A percentile compares a stretch with the other conserved stretches of the same genome.
These are phyloP conservation scores for Cantharis rustica DNA, from an alignment of 2,888 invertebrate genomes.

Conservation along the genomic window DNA sequence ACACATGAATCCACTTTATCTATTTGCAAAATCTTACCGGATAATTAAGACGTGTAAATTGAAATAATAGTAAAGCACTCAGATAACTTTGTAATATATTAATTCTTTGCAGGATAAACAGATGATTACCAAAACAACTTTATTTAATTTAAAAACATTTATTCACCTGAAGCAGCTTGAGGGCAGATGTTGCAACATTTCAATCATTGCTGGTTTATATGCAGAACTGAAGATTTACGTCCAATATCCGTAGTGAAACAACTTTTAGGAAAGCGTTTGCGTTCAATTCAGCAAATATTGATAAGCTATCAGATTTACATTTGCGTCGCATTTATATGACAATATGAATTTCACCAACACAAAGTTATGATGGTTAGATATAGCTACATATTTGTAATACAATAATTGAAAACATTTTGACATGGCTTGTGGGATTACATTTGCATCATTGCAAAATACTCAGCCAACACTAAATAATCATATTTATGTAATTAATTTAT, in stretches of 20 bases:
- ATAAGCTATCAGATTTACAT: slow-evolving; percentile 44
- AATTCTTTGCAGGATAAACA: background rate
- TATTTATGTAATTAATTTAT: background rate
- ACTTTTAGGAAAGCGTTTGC: slow-evolving; percentile 40
- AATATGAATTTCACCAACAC: background rate
- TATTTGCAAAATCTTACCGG: background rate
- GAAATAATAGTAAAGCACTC: background rate
- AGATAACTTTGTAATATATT: background rate
- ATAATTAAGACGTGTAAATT: background rate
- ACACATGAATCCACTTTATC: background rate
- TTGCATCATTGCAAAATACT: background rate
- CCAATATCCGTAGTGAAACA: slow-evolving; percentile 44
- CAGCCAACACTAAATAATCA: background rate
- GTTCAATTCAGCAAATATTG: slow-evolving; percentile 41
- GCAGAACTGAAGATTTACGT: slow-evolving; percentile 41
- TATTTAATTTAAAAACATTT: slow-evolving; percentile 4
- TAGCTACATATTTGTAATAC: background rate
- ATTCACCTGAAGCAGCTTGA: slow-evolving; percentile 12
- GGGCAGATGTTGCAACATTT: slow-evolving; percentile 23
- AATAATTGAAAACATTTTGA: slow-evolving; percentile 1
- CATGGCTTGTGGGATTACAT: background rate
- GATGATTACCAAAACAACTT: background rate
- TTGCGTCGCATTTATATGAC: slow-evolving; percentile 38
- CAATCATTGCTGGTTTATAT: slow-evolving; percentile 37
- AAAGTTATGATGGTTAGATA: background rate